Percentiles rank a stretch among this genome's conserved stretches.
Conservation (phyloP, 2,113 vertebrate species). For the Sorex fumeus region DNA sequence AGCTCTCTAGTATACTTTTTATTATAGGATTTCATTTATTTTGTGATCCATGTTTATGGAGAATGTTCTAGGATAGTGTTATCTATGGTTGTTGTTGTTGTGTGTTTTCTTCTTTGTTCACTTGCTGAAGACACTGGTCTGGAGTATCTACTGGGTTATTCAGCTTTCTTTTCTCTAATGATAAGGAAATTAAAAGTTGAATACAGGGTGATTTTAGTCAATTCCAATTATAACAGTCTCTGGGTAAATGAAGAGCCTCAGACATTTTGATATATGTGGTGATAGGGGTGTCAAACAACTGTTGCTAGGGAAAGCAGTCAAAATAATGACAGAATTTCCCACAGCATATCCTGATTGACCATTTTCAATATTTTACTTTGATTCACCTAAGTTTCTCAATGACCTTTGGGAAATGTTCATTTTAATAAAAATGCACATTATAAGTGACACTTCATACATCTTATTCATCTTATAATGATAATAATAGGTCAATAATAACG, state of each 20-base stretch:
- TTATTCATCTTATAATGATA: neutral
- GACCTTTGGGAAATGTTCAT: neutral
- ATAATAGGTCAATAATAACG: constrained; percentile 35
- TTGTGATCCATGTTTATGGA: too few species aligned
- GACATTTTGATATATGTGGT: neutral
- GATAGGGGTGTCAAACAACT: neutral
- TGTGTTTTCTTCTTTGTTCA: neutral
- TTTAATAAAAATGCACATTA: constrained; percentile 1
- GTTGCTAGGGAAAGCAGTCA: neutral
- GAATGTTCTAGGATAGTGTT: neutral
- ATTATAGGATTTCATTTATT: neutral
- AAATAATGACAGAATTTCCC: neutral
- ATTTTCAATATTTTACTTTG: neutral
- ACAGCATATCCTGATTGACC: neutral
- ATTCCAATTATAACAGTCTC: neutral
- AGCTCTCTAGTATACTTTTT: neutral
- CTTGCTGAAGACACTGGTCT: neutral
- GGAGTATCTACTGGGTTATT: constrained; percentile 10
- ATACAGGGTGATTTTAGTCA: constrained; percentile 30
- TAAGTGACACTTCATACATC: neutral
- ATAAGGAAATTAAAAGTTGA: constrained; percentile 58
- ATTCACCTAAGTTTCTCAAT: neutral
- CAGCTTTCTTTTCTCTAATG: neutral
- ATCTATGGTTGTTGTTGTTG: neutral
- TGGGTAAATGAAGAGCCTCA: neutral